Percentiles rank a stretch among this genome's conserved stretches.
Evolutionary conservation across 2,113 vertebrate genomes (phyloP).

Genomic region (Bufo gargarizans): DNA sequence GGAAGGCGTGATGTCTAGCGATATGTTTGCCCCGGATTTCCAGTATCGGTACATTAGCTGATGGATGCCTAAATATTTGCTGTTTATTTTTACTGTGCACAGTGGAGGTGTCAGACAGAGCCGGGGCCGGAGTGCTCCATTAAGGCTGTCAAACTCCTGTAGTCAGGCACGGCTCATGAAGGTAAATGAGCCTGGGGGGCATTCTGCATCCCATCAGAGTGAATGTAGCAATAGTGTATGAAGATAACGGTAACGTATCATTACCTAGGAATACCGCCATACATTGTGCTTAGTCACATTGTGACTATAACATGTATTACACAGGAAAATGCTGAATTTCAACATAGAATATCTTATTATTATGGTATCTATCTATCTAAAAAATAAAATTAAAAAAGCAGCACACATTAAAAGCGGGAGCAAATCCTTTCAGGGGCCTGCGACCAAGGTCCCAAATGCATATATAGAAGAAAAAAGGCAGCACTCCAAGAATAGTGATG

Average conservation of each 20-base stretch:
- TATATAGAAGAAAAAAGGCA: no score
- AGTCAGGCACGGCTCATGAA: no score
- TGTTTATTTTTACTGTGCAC: slow-evolving; percentile 33
- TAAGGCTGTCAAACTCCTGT: not conserved
- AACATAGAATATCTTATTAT: no score
- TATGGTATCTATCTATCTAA: no score
- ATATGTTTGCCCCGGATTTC: slow-evolving; percentile 62
- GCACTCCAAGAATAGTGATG: no score
- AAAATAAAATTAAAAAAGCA: no score
- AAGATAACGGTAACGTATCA: not conserved
- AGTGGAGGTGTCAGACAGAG: slow-evolving; percentile 50
- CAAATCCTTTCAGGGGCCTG: no score
- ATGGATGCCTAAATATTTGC: slow-evolving; percentile 63
- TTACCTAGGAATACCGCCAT: not conserved
- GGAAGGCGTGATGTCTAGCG: slow-evolving; percentile 54
- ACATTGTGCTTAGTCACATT: no score
- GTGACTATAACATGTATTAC: no score
- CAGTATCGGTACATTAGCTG: slow-evolving; percentile 61
- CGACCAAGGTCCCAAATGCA: no score
- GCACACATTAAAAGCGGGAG: no score
- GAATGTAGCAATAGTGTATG: not conserved
- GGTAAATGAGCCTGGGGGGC: not conserved
- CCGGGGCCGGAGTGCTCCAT: slow-evolving; percentile 14
- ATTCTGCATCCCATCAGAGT: not conserved
- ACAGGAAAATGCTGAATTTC: no score